Conservation (phyloP, 2,797 vertebrate genomes). For the Mycteria americana region DNA sequence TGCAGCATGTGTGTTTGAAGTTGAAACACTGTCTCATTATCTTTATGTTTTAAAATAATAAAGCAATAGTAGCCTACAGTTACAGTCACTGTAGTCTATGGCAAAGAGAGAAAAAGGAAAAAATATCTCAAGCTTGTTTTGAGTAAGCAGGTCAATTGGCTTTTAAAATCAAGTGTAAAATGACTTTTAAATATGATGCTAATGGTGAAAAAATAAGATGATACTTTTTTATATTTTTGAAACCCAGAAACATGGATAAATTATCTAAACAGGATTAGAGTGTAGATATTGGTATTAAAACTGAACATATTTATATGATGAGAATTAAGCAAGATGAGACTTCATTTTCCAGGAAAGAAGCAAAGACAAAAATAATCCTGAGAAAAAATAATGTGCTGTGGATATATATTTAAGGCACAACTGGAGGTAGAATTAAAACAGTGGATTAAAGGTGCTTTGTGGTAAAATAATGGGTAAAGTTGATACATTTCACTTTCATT, state of each 20-base stretch:
- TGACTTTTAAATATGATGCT: not conserved
- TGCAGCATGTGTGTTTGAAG: not conserved
- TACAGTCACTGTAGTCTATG: not conserved
- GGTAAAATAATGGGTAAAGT: conserved; percentile 24
- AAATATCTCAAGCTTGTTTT: not conserved
- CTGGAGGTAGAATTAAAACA: conserved; percentile 31
- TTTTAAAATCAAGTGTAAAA: not conserved
- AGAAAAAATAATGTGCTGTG: not conserved
- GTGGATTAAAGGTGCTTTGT: conserved; percentile 1
- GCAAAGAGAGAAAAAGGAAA: not conserved
- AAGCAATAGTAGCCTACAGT: not conserved
- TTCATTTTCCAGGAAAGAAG: not conserved
- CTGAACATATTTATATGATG: not conserved
- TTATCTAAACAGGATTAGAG: conserved; percentile 42
- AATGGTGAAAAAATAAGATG: not conserved
- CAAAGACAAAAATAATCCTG: conserved; percentile 1
- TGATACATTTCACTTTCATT: conserved; percentile 38
- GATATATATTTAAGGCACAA: not conserved
- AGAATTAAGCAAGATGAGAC: conserved; percentile 13
- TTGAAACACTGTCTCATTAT: not conserved
- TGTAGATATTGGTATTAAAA: not conserved
- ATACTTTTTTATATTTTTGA: not conserved
- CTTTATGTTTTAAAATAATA: not conserved
- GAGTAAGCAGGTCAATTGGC: not conserved
- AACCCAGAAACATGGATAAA: not conserved